A percentile compares a stretch with the other conserved stretches of the same genome.
phyloP scores from a whole-genome alignment of 2,888 invertebrate species.

The Tetragonula carbonaria region DNA sequence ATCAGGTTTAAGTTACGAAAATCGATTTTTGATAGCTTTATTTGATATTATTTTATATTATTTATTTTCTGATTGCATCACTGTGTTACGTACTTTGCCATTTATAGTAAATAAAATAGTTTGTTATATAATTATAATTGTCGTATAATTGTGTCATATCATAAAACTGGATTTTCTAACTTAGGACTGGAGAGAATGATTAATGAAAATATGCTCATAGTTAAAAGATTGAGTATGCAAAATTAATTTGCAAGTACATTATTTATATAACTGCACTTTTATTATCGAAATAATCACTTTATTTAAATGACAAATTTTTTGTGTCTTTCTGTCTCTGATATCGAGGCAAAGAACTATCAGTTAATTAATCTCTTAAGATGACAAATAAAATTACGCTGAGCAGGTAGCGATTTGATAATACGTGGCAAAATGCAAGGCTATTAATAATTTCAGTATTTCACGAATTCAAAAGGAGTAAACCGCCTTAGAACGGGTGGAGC shows the following conservation, averaged over 20 bases:
- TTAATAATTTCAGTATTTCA: constrained; percentile 50
- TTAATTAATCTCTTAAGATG: constrained; percentile 25
- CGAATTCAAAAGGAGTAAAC: constrained; percentile 20
- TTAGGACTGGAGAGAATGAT: not conserved
- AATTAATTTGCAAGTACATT: not conserved
- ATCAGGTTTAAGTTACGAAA: not conserved
- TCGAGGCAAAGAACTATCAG: not conserved
- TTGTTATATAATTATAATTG: no score
- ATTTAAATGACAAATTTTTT: no score
- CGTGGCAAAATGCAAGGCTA: constrained; percentile 45
- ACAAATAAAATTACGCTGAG: constrained; percentile 22
- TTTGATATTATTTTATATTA: not conserved
- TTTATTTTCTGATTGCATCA: not conserved
- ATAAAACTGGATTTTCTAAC: no score
- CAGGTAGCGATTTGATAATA: constrained; percentile 20
- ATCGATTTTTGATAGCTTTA: no score
- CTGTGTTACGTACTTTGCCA: not conserved
- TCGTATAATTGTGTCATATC: no score
- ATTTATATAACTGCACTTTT: not conserved
- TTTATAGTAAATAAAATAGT: no score
- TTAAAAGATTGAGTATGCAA: no score
- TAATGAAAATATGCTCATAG: not conserved
- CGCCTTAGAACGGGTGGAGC: constrained; percentile 22
- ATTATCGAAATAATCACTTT: not conserved
- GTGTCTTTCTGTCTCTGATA: not conserved